Base-by-base conservation (phyloP, 2,797 vertebrate species). In the Sphaeramia orbicularis region DNA sequence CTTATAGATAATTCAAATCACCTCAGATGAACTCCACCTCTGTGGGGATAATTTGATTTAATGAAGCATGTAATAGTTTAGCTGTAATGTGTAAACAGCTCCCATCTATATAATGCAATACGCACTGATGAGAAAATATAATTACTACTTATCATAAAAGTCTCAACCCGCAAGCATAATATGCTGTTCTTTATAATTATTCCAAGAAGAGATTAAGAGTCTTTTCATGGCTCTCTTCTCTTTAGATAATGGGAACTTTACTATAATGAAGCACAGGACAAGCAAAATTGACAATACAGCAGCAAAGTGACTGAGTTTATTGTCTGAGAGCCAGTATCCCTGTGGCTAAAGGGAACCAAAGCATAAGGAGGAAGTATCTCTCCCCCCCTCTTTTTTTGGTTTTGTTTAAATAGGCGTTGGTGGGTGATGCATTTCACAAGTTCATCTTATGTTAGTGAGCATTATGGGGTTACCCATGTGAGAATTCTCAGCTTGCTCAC, bases 401-500 rank as follows among this genome's bases (percentile, higher is more conserved):
- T 73, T 72, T 80, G 74, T 84, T 91, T 89, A 75, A 91, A 82
- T 84, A 91, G 59, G 78, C 50, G 13, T 81, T 68, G 60, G 81
- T 67, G 61, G 85, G 86, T 88, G 90, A 89, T 84, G 80, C 83
- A 88, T 93, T 91, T 92, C 88, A 89, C 89, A 87, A 70, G 80
- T 76, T 87, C 81, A 70, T 89, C 87, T 88, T 55, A 93, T 78
- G 81, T 80, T 76, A 64, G 73, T 57, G 74, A 78, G 77, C 77
- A 83, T 92, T 82, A 89, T 62, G 83, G 79, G 83, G 74, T 80
- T 81, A 81, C 59, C 83, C 87, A 78, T 89, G 89, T 91, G 91
- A 89, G 85, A 93, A 86, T 86, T 92, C 87, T 92, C 86, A 90
- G 89, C 86, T 89, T 89, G 86, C 71, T 89, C 83, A 86, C 85